phyloP scores from a whole-genome alignment of 2,113 vertebrate genomes.

The Benitochromis conjunctus region DNA sequence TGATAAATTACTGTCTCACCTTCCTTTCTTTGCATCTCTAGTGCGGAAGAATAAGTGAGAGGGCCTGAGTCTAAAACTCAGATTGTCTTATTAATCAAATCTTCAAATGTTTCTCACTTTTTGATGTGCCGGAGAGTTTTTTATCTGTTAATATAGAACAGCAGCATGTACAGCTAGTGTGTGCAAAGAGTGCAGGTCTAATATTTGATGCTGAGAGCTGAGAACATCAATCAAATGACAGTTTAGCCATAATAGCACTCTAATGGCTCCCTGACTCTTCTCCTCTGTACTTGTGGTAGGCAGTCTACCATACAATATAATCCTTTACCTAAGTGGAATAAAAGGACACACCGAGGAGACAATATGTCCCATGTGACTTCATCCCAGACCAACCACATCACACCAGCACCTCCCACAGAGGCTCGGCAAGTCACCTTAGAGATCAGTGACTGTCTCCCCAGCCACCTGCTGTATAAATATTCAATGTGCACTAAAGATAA shows the following conservation, averaged over 20 bases:
- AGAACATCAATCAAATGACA: background rate
- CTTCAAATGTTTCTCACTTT: background rate
- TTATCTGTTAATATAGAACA: background rate
- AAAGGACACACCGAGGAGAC: conserved; percentile 59
- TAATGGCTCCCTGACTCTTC: background rate
- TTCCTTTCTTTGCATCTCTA: background rate
- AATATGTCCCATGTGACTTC: conserved; percentile 53
- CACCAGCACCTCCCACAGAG: conserved; percentile 45
- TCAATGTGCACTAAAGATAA: conserved; percentile 72
- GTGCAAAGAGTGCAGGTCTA: background rate
- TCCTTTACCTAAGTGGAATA: conserved; percentile 41
- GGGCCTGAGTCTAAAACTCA: background rate
- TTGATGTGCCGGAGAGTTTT: background rate
- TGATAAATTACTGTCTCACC: background rate
- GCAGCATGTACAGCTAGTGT: background rate
- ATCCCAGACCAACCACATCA: conserved; percentile 30
- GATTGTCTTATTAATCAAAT: background rate
- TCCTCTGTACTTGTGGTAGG: background rate
- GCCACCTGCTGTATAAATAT: conserved; percentile 71
- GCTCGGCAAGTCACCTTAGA: conserved; percentile 68
- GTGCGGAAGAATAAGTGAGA: background rate
- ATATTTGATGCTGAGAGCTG: conserved; percentile 5
- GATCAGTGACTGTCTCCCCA: conserved; percentile 67
- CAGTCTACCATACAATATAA: conserved; percentile 29
- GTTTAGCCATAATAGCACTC: background rate